phyloP scores from a whole-genome alignment of 2,113 vertebrate species.

The Mastomys natalensis region DNA sequence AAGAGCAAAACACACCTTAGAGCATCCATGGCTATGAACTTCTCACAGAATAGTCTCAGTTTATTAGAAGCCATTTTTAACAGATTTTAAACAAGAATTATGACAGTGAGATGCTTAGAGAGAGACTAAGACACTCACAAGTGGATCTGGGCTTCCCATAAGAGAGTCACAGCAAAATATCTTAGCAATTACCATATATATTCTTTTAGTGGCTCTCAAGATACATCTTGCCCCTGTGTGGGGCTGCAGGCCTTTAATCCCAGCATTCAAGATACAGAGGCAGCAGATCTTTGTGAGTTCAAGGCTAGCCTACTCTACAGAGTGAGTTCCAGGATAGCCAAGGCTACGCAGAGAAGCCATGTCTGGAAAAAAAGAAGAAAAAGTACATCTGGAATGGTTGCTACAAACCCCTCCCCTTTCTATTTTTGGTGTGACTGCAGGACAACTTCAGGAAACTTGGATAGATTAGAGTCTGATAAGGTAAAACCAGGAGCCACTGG shows the following conservation, averaged over 20 bases:
- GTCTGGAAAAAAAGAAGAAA: too few species aligned
- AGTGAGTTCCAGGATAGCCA: too few species aligned
- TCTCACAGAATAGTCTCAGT: not conserved
- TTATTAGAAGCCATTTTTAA: not conserved
- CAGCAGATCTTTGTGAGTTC: too few species aligned
- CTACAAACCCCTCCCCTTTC: not conserved
- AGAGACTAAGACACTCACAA: not conserved
- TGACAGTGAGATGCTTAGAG: not conserved
- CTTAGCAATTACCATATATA: not conserved
- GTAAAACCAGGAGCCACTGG: not conserved
- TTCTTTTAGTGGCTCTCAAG: not conserved
- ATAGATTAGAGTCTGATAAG: not conserved
- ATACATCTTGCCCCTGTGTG: not conserved
- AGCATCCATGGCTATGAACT: not conserved
- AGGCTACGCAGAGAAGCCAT: too few species aligned
- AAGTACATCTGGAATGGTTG: not conserved
- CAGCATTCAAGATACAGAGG: not conserved
- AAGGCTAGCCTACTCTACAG: too few species aligned
- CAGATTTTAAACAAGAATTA: not conserved
- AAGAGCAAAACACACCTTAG: not conserved
- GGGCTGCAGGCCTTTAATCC: not conserved
- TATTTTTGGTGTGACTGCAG: not conserved
- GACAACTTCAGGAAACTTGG: not conserved
- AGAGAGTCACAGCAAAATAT: not conserved
- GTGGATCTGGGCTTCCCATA: not conserved